Conservation (phyloP, 2,888 invertebrate species). For the Eumacrocentrus americanus region DNA sequence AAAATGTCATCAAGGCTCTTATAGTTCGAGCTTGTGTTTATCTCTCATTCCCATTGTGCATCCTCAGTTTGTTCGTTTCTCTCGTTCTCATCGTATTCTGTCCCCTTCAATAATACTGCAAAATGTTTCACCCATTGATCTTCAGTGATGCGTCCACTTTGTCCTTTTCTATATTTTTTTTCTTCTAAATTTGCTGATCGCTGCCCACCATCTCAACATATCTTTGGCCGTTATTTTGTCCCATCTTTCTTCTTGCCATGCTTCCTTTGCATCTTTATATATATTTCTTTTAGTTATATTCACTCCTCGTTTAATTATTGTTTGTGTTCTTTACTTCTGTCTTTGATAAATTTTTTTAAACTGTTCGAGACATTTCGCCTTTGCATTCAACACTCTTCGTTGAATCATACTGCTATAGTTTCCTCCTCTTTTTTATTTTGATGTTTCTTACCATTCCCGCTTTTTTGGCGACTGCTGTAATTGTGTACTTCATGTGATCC, state of each 20-base stretch:
- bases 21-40: background rate
- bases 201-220: too few relatives aligned
- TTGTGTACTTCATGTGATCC: background rate
- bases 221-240: background rate
- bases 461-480: background rate
- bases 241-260: background rate
- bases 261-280: background rate
- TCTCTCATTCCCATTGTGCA: background rate
- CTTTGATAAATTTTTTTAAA: background rate
- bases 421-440: background rate
- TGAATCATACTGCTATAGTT: background rate
- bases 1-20: too few relatives aligned
- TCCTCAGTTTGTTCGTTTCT: background rate
- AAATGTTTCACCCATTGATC: background rate
- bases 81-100: background rate
- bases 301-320: constrained; percentile 9
- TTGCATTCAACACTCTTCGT: constrained; percentile 4
- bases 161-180: background rate
- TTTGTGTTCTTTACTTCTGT: constrained; percentile 4
- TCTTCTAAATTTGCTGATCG: background rate
- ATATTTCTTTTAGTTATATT: background rate
- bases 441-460: background rate
- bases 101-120: constrained; percentile 2
- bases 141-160: constrained; percentile 13
- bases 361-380: background rate